These are phyloP conservation scores for Oophaga pumilio DNA, from an alignment of 2,113 vertebrate genomes.

Conservation along the genomic window DNA sequence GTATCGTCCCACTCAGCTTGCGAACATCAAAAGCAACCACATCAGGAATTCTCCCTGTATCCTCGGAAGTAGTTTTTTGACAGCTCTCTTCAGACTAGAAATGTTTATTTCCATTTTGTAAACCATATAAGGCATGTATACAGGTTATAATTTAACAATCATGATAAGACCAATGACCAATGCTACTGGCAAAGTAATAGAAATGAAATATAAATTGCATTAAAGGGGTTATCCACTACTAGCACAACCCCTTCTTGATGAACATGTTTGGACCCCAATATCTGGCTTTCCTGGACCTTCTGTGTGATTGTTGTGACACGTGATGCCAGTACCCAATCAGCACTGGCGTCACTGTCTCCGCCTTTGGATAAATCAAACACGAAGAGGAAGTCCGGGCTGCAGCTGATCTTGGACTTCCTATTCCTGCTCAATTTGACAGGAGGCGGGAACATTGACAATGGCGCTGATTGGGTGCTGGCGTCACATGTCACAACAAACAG, in stretches of 20 bases:
- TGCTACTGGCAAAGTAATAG: background rate
- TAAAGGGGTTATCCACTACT: too few species aligned
- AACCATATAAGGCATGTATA: background rate
- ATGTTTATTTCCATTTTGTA: background rate
- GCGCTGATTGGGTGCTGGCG: too few species aligned
- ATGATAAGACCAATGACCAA: background rate
- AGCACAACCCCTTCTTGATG: background rate
- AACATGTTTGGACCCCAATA: background rate
- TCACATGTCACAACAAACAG: too few species aligned
- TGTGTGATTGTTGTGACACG: too few species aligned
- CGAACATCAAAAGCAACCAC: constrained; percentile 19
- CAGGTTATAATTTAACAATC: background rate
- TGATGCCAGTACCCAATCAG: too few species aligned
- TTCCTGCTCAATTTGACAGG: too few species aligned
- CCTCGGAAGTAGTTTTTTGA: background rate
- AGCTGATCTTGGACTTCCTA: too few species aligned
- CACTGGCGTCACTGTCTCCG: too few species aligned
- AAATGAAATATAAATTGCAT: background rate
- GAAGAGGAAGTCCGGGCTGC: too few species aligned
- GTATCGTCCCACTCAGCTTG: background rate
- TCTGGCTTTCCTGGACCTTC: too few species aligned
- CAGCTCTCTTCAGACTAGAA: background rate
- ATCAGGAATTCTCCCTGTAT: constrained; percentile 2
- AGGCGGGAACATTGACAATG: too few species aligned
- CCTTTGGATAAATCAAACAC: too few species aligned